A percentile compares a stretch with the other conserved stretches of the same genome.
phyloP scores from a whole-genome alignment of 2,797 vertebrate genomes.

The Clarias laeviceps region DNA sequence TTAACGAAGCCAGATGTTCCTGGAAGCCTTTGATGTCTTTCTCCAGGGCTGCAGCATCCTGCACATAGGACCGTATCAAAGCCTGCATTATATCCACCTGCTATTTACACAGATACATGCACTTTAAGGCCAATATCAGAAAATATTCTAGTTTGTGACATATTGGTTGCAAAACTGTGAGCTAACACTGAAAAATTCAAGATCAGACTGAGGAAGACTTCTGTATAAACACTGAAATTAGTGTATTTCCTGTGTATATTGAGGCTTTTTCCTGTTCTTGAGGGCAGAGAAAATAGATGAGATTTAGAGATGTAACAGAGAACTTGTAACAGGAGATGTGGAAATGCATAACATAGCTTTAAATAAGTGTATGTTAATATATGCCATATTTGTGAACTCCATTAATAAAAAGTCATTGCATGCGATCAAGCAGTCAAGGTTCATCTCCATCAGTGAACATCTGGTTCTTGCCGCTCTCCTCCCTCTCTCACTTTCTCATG shows the following conservation, averaged over 20 bases:
- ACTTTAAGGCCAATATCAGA: not conserved
- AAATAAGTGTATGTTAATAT: not conserved
- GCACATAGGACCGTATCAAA: not conserved
- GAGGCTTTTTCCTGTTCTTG: conserved; percentile 24
- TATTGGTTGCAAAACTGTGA: not conserved
- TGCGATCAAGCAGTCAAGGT: not conserved
- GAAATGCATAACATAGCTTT: not conserved
- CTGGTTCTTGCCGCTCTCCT: conserved; percentile 31
- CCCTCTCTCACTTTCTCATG: conserved; percentile 50
- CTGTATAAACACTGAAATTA: conserved; percentile 10
- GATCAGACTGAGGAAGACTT: not conserved
- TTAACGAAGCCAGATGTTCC: not conserved
- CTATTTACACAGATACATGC: not conserved
- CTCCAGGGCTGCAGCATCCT: not conserved
- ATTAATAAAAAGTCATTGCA: not conserved
- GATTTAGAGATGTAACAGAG: not conserved
- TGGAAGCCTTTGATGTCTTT: conserved; percentile 7
- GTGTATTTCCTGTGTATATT: conserved; percentile 19
- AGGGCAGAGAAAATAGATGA: not conserved
- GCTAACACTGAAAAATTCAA: not conserved
- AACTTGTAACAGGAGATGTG: not conserved
- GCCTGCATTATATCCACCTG: not conserved
- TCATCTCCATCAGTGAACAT: conserved; percentile 40
- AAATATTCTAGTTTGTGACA: not conserved
- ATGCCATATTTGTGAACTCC: not conserved